phyloP scores from a whole-genome alignment of 2,797 vertebrate genomes.

The Chrosomus eos region DNA sequence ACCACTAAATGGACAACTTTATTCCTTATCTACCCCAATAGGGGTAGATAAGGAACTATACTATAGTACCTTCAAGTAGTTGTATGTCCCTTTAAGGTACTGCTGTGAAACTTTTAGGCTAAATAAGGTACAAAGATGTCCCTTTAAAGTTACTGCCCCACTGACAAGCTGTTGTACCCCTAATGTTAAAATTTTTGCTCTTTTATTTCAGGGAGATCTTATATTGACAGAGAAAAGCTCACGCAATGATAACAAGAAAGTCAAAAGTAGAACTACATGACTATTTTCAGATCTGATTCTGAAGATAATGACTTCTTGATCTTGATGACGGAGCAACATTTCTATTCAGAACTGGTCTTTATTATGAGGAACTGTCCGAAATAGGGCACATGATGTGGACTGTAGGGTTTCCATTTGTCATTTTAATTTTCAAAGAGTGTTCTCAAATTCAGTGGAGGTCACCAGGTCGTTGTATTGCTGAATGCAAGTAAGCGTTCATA shows the following conservation, averaged over 20 bases:
- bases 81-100: background rate
- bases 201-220: background rate
- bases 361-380: background rate
- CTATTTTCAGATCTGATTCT: background rate
- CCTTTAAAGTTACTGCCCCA: background rate
- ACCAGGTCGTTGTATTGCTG: background rate
- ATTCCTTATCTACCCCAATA: background rate
- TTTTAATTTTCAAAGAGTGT: background rate
- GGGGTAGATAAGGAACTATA: too few species aligned
- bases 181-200: background rate
- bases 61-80: background rate
- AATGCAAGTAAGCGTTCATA: background rate
- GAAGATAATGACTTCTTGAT: background rate
- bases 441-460: background rate
- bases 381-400: background rate
- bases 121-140: background rate
- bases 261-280: background rate
- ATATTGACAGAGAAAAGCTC: background rate
- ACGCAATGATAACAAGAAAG: background rate
- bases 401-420: background rate
- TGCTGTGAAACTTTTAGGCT: background rate
- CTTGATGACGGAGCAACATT: background rate
- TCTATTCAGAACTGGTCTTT: background rate
- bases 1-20: background rate
- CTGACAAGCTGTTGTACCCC: background rate